A percentile compares a stretch with the other conserved stretches of the same genome.
Conservation (phyloP, 2,113 vertebrate species). For the Elgaria multicarinata region DNA sequence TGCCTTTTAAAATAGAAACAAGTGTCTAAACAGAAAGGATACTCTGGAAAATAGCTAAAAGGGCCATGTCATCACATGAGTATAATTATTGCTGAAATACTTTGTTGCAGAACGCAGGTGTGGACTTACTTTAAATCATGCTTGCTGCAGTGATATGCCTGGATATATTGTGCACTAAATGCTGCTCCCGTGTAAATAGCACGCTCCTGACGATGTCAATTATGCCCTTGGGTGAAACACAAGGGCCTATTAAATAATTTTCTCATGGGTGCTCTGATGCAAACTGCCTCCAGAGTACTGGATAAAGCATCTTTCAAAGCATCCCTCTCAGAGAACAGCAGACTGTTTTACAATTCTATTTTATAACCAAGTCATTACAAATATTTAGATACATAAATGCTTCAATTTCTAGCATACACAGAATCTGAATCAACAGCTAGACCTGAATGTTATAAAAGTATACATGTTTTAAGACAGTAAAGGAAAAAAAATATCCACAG, state of each 20-base stretch:
- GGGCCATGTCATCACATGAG: slow-evolving; percentile 33
- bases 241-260: slow-evolving; percentile 27
- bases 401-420: not conserved
- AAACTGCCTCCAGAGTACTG: not conserved
- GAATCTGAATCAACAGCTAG: slow-evolving; percentile 1
- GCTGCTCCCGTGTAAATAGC: slow-evolving; percentile 70
- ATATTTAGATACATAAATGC: not conserved
- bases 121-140: slow-evolving; percentile 8
- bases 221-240: slow-evolving; percentile 1
- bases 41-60: slow-evolving; percentile 28
- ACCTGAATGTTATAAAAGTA: not conserved
- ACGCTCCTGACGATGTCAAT: slow-evolving; percentile 19
- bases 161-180: slow-evolving; percentile 62
- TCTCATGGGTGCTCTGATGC: slow-evolving; percentile 4
- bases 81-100: slow-evolving; percentile 23
- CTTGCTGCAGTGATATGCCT: slow-evolving; percentile 24
- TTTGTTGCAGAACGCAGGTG: slow-evolving; percentile 28
- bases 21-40: slow-evolving; percentile 28
- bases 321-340: slow-evolving; percentile 30
- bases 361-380: slow-evolving; percentile 2
- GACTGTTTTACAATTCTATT: not conserved
- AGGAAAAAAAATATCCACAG: not conserved
- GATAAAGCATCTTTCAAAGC: not conserved
- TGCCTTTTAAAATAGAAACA: slow-evolving; percentile 34
- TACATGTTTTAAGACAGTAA: not conserved